A percentile compares a stretch with the other conserved stretches of the same genome.
These are phyloP conservation scores for Bellardia bayeri DNA, from an alignment of 2,888 invertebrate genomes.

Conservation along the genomic window DNA sequence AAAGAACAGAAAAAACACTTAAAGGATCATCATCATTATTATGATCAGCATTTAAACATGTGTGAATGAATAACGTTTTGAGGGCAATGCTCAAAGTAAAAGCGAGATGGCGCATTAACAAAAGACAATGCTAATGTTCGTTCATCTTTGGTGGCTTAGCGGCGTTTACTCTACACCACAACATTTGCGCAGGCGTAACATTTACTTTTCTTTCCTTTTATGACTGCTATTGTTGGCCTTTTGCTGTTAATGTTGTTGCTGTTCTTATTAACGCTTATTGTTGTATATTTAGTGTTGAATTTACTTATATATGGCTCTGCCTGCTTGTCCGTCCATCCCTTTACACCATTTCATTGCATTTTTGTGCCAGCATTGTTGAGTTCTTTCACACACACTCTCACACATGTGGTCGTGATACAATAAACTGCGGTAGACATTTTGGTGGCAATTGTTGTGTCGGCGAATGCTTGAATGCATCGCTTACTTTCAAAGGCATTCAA, in stretches of 20 bases:
- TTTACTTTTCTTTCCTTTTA: slow-evolving; percentile 65
- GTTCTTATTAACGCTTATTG: slow-evolving; percentile 71
- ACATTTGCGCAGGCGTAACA: slow-evolving; percentile 72
- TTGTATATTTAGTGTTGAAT: slow-evolving; percentile 62
- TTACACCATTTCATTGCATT: background rate
- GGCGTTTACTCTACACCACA: slow-evolving; percentile 53
- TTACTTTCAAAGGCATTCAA: slow-evolving; percentile 69
- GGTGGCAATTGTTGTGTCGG: slow-evolving; percentile 72
- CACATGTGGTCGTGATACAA: slow-evolving; percentile 57
- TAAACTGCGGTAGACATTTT: slow-evolving; percentile 69
- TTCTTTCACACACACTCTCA: slow-evolving; percentile 3
- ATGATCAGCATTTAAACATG: slow-evolving; percentile 29
- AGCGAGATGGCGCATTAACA: slow-evolving; percentile 10
- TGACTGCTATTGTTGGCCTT: slow-evolving; percentile 51
- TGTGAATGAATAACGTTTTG: slow-evolving; percentile 25
- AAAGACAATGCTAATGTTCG: slow-evolving; percentile 25
- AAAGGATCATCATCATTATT: slow-evolving; percentile 55
- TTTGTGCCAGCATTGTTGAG: background rate
- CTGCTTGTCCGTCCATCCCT: background rate
- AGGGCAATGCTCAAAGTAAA: background rate
- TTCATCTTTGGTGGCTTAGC: slow-evolving; percentile 67
- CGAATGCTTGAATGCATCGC: slow-evolving; percentile 69
- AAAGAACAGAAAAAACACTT: slow-evolving; percentile 6
- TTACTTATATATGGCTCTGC: slow-evolving; percentile 25
- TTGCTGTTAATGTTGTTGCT: slow-evolving; percentile 62